Evolutionary conservation across 2,797 vertebrate species (phyloP), one percentile per base, ranked within the genome.

Genomic region (Vultur gryphus): DNA sequence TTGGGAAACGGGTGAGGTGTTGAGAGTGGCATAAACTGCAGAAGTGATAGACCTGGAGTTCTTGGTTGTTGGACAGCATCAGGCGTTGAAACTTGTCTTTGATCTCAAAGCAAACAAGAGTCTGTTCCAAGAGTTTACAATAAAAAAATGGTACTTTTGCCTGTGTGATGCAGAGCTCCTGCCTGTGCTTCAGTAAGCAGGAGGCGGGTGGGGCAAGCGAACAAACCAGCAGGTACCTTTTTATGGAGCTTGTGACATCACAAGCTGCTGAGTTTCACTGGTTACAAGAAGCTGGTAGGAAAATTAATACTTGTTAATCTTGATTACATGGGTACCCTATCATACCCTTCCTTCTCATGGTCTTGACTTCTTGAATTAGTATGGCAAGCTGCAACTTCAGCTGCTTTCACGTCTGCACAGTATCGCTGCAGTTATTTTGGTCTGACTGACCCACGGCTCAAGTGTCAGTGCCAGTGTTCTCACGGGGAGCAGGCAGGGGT

Each of bases 391-490:
- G 93, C 43, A 19, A 2, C 43, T 80, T 76, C 54, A 85, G 93
- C 86, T 61, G 69, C 86, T 51, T 41, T 80, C 8, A 5, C 54
- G n/a, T 66, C 57, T 79, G 39, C 25, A 3, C 39, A 3, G 28
- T 18, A 2, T 18, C 0, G 0, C 62, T 54, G 71, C 5, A 2
- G 64, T 23, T 76, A 28, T 49, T 87, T 75, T 29, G 88, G 57
- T 66, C 55, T 14, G 35, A 12, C 49, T 44, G 70, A 58, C 12
- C 77, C 0, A 0, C 13, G 48, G 33, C 75, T 89, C 1, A 7
- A 37, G 57, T 44, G 14, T 37, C n/a, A 6, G 5, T 24, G 66
- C 12, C 2, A 1, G 6, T 7, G 17, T 6, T 37, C 41, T 39
- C 1, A 0, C 3, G 12, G 48, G 59, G 55, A 70, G 48, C 41